Base-by-base conservation (phyloP, 2,888 invertebrate species). In the Nomada hirtipes region DNA sequence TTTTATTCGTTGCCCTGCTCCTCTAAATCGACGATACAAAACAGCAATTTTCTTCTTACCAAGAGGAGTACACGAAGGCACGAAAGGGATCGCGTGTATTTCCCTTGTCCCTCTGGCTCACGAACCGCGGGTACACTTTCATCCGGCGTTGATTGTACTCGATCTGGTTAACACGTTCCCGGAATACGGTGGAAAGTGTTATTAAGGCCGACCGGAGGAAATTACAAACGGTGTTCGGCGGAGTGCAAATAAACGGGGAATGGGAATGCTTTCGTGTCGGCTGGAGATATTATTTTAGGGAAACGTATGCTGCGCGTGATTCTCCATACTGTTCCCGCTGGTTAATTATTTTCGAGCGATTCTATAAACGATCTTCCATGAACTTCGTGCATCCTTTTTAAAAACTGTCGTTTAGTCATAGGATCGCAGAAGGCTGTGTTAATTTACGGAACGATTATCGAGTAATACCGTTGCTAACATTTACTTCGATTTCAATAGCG, bases 31-130 rank as follows among this genome's bases (percentile, higher is more conserved):
- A 60, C 75, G 82, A 76, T 84, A 72, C 87, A 80, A 85, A 87
- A 88, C 76, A 78, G 78, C 88, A 88, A 88, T 88, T 88, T 88
- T 87, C 87, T 88, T 87, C 84, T 88, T 87, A 86, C 88, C 80
- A 57, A 67, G 73, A 79, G 65, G 86, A 87, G 84, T 88, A 80
- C 80, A 84, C 85, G 74, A 63, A 73, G 85, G 77, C 88, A 88
- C 71, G 83, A 73, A 80, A 67, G 61, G 85, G 79, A 83, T 88
- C 79, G 88, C 88, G 86, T 88, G 84, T 81, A 67, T 78, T 87
- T 55, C 76, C 71, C 83, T 83, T 84, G 84, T 85, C 84, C 81
- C 63, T 65, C 70, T 29, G 76, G 65, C 76, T 72, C 67, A 57
- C 78, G 71, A 65, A 65, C 55, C 44, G 64, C 81, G 68, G 73